These are phyloP conservation scores for Copidosoma floridanum DNA, from an alignment of 1,140 invertebrate genomes.

Conservation along the genomic window DNA sequence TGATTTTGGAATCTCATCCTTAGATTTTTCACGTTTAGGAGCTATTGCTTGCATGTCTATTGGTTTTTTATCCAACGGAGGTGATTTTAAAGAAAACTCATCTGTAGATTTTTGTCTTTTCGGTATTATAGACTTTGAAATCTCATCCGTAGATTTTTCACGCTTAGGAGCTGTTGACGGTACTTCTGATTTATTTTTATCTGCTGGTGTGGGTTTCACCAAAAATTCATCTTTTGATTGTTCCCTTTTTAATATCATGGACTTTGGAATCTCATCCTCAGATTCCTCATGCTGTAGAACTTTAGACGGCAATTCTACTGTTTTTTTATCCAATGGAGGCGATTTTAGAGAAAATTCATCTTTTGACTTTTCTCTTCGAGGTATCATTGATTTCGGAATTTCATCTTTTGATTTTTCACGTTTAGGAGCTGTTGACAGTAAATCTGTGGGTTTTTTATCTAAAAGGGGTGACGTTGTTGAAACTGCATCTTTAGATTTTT, in stretches of 20 bases:
- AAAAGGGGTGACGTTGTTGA: background rate
- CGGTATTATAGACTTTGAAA: conserved; percentile 10
- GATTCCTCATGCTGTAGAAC: conserved; percentile 7
- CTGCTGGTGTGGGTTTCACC: background rate
- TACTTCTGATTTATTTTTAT: conserved; percentile 1
- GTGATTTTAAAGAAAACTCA: background rate
- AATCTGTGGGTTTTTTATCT: conserved; percentile 6
- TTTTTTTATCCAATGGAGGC: conserved; percentile 10
- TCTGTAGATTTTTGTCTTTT: conserved; percentile 6
- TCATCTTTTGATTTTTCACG: conserved; percentile 9
- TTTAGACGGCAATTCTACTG: conserved; percentile 8
- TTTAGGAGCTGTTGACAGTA: background rate
- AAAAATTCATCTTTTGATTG: conserved; percentile 14
- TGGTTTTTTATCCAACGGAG: background rate
- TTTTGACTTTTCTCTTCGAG: conserved; percentile 21
- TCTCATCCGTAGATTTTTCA: conserved; percentile 5
- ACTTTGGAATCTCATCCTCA: background rate
- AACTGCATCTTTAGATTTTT: conserved; percentile 18
- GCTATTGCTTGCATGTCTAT: conserved; percentile 1
- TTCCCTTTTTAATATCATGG: conserved; percentile 11
- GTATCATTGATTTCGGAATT: conserved; percentile 24
- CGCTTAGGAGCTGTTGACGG: background rate
- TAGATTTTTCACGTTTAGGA: conserved; percentile 15
- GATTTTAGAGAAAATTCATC: conserved; percentile 21
- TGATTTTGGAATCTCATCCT: conserved; percentile 22